Conservation (phyloP, 2,797 vertebrate species). For the Microctenopoma stevenorrisi region DNA sequence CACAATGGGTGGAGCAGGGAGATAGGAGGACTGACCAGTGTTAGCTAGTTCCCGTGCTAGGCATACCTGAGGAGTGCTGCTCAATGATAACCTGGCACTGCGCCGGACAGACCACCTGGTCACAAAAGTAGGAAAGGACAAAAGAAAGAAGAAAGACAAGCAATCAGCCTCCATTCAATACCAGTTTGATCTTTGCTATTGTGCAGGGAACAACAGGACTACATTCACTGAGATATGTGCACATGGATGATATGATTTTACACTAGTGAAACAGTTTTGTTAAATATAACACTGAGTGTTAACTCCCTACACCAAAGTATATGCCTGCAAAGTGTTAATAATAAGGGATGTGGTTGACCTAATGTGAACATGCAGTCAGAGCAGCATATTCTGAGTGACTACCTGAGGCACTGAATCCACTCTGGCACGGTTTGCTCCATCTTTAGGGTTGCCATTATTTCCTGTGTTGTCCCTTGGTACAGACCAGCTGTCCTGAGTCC, state of each 20-base stretch:
- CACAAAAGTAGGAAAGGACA: slow-evolving; percentile 36
- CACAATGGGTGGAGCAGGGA: not conserved
- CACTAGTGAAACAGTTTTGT: not conserved
- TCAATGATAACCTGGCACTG: slow-evolving; percentile 83
- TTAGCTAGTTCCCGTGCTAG: slow-evolving; percentile 78
- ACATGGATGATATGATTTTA: not conserved
- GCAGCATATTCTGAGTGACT: not conserved
- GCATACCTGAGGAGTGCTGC: slow-evolving; percentile 75
- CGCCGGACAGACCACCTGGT: slow-evolving; percentile 44
- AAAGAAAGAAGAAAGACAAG: slow-evolving; percentile 18
- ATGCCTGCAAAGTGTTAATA: not conserved
- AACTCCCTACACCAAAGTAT: not conserved
- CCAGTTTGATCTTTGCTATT: too few species aligned
- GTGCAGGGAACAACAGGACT: too few species aligned
- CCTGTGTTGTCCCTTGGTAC: slow-evolving; percentile 73
- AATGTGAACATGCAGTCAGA: not conserved
- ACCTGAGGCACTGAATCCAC: slow-evolving; percentile 79
- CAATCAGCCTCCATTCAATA: not conserved
- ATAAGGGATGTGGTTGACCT: not conserved
- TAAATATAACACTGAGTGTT: not conserved
- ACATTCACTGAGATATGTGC: not conserved
- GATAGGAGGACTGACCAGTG: slow-evolving; percentile 39
- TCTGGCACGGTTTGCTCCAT: slow-evolving; percentile 34
- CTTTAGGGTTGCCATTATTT: slow-evolving; percentile 71
- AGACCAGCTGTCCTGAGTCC: slow-evolving; percentile 80